Evolutionary conservation across 2,888 invertebrate species (phyloP).

Genomic region (Entomobrya multifasciata): DNA sequence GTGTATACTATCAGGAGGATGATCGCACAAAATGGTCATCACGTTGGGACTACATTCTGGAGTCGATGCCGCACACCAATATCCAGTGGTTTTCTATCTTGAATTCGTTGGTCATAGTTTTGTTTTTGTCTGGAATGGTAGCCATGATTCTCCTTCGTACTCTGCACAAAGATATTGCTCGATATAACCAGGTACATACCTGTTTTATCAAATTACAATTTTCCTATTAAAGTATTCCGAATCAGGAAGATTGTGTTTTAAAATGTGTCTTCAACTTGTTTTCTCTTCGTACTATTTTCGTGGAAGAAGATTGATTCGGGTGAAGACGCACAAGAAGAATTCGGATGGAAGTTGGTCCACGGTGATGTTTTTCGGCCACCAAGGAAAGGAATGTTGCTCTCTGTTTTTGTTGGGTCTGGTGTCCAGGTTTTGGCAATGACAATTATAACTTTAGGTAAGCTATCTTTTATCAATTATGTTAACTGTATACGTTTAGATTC

Average conservation of each 20-base stretch:
- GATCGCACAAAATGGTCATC: conserved; percentile 98
- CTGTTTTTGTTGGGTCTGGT: conserved; percentile 97
- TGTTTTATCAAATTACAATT: neutral
- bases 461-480: too few relatives aligned
- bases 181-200: conserved; percentile 92
- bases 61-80: conserved; percentile 98
- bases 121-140: conserved; percentile 99
- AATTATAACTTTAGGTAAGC: conserved; percentile 91
- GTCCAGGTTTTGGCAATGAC: conserved; percentile 98
- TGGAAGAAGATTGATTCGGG: conserved; percentile 81
- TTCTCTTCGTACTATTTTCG: neutral
- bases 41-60: conserved; percentile 99
- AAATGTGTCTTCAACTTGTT: neutral
- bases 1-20: conserved; percentile 83
- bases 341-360: conserved; percentile 87
- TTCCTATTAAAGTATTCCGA: too few relatives aligned
- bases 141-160: conserved; percentile 99
- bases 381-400: conserved; percentile 96
- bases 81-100: conserved; percentile 99
- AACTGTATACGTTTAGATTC: too few relatives aligned
- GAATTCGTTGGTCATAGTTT: conserved; percentile 97
- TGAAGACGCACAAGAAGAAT: conserved; percentile 90
- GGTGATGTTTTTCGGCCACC: conserved; percentile 86
- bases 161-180: conserved; percentile 98
- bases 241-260: too few relatives aligned